A percentile compares a stretch with the other conserved stretches of the same genome.
These are phyloP conservation scores for Gila robusta DNA, from an alignment of 2,797 vertebrate genomes.

Conservation along the genomic window DNA sequence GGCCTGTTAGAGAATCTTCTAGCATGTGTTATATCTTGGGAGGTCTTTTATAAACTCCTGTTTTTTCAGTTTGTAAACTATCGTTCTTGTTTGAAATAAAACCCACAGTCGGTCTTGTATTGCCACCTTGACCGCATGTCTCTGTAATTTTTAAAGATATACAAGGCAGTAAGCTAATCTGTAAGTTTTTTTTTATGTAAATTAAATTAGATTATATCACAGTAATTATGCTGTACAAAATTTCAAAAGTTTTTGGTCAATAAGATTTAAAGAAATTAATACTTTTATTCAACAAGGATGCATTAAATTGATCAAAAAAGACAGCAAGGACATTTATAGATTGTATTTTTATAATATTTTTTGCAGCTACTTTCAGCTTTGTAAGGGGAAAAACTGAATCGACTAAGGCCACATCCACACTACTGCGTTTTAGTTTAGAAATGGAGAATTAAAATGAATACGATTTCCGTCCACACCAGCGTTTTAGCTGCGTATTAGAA, in stretches of 20 bases:
- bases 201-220: background rate
- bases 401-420: background rate
- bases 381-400: background rate
- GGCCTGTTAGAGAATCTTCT: constrained; percentile 16
- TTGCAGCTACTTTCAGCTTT: background rate
- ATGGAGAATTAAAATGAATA: too few relatives aligned
- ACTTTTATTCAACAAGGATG: background rate
- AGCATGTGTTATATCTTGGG: constrained; percentile 27
- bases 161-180: background rate
- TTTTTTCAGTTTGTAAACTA: constrained; percentile 24
- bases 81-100: background rate
- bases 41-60: constrained; percentile 12
- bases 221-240: background rate
- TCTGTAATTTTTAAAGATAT: background rate
- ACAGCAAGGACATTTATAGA: background rate
- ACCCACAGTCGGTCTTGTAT: background rate
- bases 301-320: background rate
- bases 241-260: background rate
- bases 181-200: background rate
- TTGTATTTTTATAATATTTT: background rate
- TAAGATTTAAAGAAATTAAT: background rate
- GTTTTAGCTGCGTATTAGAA: too few relatives aligned
- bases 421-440: too few relatives aligned
- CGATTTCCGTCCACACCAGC: too few relatives aligned
- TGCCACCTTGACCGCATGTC: background rate